Percentiles rank a stretch among this genome's conserved stretches.
Conservation (phyloP, 2,113 vertebrate genomes). For the Phylloscopus trochilus region DNA sequence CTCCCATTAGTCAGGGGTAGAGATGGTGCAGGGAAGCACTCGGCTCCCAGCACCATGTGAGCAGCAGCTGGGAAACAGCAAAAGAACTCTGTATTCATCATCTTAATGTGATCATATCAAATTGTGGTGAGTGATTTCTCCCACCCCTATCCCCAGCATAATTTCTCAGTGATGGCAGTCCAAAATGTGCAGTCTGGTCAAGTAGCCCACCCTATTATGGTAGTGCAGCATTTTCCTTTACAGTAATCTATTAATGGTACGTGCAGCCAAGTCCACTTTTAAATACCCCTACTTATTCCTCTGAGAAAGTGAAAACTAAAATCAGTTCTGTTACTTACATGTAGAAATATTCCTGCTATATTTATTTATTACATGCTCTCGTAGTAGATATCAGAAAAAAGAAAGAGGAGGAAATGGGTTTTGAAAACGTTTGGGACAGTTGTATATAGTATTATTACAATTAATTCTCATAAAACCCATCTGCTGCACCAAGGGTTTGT, state of each 20-base stretch:
- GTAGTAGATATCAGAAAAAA: conserved; percentile 23
- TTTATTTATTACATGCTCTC: conserved; percentile 37
- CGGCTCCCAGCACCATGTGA: background rate
- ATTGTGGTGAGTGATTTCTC: conserved; percentile 54
- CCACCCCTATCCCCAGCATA: background rate
- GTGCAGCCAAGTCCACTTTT: background rate
- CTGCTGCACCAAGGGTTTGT: conserved; percentile 30
- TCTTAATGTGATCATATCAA: conserved; percentile 35
- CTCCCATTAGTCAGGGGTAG: background rate
- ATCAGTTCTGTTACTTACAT: background rate
- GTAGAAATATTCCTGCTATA: background rate
- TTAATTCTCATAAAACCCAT: conserved; percentile 60
- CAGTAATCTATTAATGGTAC: background rate
- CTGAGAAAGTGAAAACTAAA: conserved; percentile 9
- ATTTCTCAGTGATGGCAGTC: conserved; percentile 17
- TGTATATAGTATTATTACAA: conserved; percentile 45
- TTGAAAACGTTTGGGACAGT: conserved; percentile 24
- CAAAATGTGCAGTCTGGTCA: background rate
- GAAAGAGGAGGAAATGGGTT: conserved; percentile 30
- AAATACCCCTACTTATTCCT: background rate
- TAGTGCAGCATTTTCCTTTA: background rate
- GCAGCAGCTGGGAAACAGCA: conserved; percentile 49
- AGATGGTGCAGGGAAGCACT: background rate
- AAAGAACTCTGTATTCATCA: fast-evolving
- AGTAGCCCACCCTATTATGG: background rate